These are phyloP conservation scores for Chromoteleia sp. DNA, from an alignment of 2,888 invertebrate species.

Conservation along the genomic window DNA sequence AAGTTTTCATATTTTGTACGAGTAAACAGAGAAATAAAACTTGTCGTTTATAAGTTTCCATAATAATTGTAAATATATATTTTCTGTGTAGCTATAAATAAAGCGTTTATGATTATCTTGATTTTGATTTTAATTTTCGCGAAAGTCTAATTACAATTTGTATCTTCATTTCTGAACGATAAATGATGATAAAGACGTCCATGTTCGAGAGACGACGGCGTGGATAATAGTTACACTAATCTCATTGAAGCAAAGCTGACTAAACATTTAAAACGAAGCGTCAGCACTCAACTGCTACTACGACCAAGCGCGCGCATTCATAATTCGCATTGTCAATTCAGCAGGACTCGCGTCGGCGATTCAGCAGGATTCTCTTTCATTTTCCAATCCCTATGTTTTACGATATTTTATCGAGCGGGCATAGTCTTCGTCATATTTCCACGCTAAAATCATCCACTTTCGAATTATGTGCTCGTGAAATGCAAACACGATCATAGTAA, in stretches of 20 bases:
- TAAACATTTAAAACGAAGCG: constrained; percentile 61
- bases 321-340: constrained; percentile 62
- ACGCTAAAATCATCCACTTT: constrained; percentile 45
- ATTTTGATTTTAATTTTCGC: no score
- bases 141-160: no score
- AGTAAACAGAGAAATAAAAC: no score
- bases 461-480: constrained; percentile 40
- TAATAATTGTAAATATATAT: no score
- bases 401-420: constrained; percentile 53
- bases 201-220: neutral
- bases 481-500: constrained; percentile 42
- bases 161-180: no score
- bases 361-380: constrained; percentile 56
- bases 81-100: no score
- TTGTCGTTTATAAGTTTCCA: no score
- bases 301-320: constrained; percentile 52
- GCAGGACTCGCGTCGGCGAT: constrained; percentile 40
- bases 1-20: neutral
- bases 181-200: neutral
- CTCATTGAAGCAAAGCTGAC: constrained; percentile 53
- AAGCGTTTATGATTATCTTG: no score
- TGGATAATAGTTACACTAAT: constrained; percentile 52
- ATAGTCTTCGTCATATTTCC: constrained; percentile 46
- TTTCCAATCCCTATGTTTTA: constrained; percentile 41
- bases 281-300: constrained; percentile 49